phyloP scores from a whole-genome alignment of 2,888 invertebrate species.

The Mayetiola destructor region DNA sequence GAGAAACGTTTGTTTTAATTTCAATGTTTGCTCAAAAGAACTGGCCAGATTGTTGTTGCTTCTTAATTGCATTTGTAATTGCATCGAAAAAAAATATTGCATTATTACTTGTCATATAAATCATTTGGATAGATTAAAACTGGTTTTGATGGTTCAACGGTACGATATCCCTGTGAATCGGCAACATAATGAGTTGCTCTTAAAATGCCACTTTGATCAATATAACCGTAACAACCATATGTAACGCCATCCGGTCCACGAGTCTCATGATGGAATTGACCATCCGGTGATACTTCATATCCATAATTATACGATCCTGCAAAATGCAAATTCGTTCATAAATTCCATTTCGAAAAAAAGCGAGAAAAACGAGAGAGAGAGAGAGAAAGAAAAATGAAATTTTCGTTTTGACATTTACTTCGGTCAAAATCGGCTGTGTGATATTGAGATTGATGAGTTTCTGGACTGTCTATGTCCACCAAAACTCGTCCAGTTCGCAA shows the following conservation, averaged over 20 bases:
- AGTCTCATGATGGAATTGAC: slow-evolving; percentile 66
- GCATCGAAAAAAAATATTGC: too few relatives aligned
- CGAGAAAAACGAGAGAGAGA: too few relatives aligned
- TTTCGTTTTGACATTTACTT: slow-evolving; percentile 49
- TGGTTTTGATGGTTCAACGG: slow-evolving; percentile 51
- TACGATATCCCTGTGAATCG: slow-evolving; percentile 62
- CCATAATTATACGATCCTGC: slow-evolving; percentile 57
- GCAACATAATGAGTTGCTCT: slow-evolving; percentile 62
- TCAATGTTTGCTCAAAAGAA: too few relatives aligned
- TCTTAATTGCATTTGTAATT: too few relatives aligned
- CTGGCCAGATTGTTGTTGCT: too few relatives aligned
- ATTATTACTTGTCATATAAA: slow-evolving; percentile 19
- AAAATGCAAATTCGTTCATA: not conserved
- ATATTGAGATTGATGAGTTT: slow-evolving; percentile 57
- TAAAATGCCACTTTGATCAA: slow-evolving; percentile 50
- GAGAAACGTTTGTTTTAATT: not conserved
- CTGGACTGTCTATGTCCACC: slow-evolving; percentile 54
- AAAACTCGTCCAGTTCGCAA: slow-evolving; percentile 47
- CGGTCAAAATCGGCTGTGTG: slow-evolving; percentile 60
- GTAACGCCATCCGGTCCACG: slow-evolving; percentile 62
- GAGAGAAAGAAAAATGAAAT: too few relatives aligned
- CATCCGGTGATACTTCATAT: slow-evolving; percentile 58
- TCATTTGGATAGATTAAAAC: slow-evolving; percentile 48
- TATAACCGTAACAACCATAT: slow-evolving; percentile 66
- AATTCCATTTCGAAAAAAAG: too few relatives aligned